phyloP scores from a whole-genome alignment of 2,888 invertebrate genomes.

The Alentia gelatinosa region DNA sequence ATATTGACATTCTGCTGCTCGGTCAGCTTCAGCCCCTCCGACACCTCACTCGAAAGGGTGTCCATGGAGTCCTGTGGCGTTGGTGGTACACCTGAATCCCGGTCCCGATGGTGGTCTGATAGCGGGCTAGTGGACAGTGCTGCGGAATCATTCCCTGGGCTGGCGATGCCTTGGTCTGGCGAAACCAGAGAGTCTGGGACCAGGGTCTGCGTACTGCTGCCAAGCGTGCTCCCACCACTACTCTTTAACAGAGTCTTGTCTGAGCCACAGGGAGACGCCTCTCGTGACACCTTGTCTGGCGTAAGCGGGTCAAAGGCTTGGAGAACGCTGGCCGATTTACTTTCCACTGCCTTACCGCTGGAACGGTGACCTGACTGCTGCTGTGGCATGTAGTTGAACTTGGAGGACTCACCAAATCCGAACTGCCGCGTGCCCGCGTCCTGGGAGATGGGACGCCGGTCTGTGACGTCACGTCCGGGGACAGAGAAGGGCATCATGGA shows the following conservation, averaged over 20 bases:
- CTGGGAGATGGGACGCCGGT: not conserved
- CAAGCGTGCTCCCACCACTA: conserved; percentile 12
- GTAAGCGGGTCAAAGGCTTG: conserved; percentile 57
- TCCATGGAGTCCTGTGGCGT: conserved; percentile 48
- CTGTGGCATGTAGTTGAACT: not conserved
- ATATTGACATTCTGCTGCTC: conserved; percentile 77
- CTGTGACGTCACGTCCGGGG: not conserved
- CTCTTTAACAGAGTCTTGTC: conserved; percentile 4
- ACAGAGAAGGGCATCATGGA: not conserved
- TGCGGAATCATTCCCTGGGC: conserved; percentile 23
- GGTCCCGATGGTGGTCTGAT: conserved; percentile 6
- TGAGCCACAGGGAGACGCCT: not conserved
- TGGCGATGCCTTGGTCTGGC: conserved; percentile 50
- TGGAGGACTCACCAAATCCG: not conserved
- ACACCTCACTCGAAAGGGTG: not conserved
- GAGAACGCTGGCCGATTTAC: conserved; percentile 55
- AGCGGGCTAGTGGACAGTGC: conserved; percentile 22
- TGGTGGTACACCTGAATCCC: conserved; percentile 39
- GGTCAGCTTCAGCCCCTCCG: conserved; percentile 67
- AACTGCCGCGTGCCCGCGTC: not conserved
- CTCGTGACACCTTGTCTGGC: not conserved
- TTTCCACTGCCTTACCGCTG: not conserved
- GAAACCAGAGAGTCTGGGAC: conserved; percentile 4
- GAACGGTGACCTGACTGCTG: not conserved
- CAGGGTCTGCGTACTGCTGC: conserved; percentile 37